Base-by-base conservation (phyloP, 2,888 invertebrate genomes). In the Ecdyonurus torrentis region DNA sequence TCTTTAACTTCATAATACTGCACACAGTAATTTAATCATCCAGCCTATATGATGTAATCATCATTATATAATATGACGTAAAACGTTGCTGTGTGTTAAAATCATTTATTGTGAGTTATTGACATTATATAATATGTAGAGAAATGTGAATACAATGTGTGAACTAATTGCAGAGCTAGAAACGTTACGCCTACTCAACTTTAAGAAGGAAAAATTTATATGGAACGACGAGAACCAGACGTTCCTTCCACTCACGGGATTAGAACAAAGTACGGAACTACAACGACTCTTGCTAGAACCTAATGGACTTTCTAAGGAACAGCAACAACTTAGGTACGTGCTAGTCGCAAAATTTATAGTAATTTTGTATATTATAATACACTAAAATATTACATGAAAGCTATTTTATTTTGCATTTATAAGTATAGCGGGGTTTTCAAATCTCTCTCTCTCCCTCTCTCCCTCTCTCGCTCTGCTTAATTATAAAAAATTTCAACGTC, bases 191-290 rank as follows among this genome's bases (percentile, higher is more conserved):
- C 79, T 83, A 67, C 91, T 94, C 74, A 81, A 80, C 0, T 91
- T 91, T 71, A 93, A 94, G 73, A 93, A 92, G 72, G 79, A 91
- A 65, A 82, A 82, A 0, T 86, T 92, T 69, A 78, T 92, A 23
- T 94, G 92, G 91, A 87, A 91, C 71, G 74, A 75, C 0, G 80
- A 81, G 25, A 80, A 81, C 23, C 80, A 81, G 53, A 81, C 81
- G 64, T 93, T 91, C 76, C 74, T 80, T 18, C 83, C 85, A 69
- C 75, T 93, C 37, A 81, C 81, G 52, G 92, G 92, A 2, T 76
- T 91, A 60, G 92, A 91, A 71, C 74, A 78, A 2, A 82, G 83
- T 5, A 82, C 85, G 22, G 73, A 80, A 0, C 84, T 84, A 66
- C 58, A 18, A 24, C 81, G 82, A 0, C 77, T 79, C 60, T 76